Conservation (phyloP, 2,113 vertebrate genomes). For the Trogon melanurus region DNA sequence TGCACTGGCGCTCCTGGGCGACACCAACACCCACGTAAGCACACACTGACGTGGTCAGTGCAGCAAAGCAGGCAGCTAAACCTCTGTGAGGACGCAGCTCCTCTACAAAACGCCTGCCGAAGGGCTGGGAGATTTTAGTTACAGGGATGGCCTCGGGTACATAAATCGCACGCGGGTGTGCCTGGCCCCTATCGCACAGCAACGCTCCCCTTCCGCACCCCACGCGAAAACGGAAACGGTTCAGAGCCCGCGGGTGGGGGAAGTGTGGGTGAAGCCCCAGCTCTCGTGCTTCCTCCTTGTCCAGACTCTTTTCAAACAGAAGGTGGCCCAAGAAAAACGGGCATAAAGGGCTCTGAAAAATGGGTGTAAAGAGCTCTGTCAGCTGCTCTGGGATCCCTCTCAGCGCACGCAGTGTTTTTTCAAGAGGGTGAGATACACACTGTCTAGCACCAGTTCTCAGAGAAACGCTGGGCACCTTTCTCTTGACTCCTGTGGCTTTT, state of each 20-base stretch:
- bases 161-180: neutral
- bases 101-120: rapidly evolving
- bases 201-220: rapidly evolving
- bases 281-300: neutral
- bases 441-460: neutral
- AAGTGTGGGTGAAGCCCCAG: rapidly evolving
- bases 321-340: neutral
- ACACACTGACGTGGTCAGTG: rapidly evolving
- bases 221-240: rapidly evolving
- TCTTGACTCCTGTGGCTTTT: neutral
- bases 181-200: rapidly evolving
- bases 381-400: neutral
- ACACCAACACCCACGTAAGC: neutral
- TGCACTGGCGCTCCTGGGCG: rapidly evolving
- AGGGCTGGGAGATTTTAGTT: neutral
- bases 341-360: neutral
- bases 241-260: neutral
- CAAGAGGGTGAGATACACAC: rapidly evolving
- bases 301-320: neutral
- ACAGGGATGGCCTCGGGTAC: neutral
- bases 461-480: neutral
- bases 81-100: too few relatives aligned
- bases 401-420: too few relatives aligned
- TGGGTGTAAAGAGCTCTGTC: neutral
- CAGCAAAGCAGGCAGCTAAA: neutral